Evolutionary conservation across 2,888 invertebrate genomes (phyloP).

Genomic region (Panzeria rudis): DNA sequence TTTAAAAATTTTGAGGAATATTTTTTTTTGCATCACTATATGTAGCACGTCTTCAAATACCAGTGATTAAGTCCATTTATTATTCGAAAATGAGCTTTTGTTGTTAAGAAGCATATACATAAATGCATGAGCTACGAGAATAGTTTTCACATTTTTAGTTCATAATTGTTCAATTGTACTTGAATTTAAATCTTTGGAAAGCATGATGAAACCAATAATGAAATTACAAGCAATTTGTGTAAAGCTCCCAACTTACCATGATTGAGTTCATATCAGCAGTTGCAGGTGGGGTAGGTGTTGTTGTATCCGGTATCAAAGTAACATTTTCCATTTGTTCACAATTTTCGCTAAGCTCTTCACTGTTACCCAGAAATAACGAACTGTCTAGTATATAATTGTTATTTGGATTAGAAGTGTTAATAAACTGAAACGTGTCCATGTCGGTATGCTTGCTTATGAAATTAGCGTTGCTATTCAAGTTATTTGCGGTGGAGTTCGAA

Average conservation of each 20-base stretch:
- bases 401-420: constrained; percentile 31
- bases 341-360: constrained; percentile 50
- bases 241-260: constrained; percentile 21
- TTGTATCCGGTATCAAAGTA: constrained; percentile 73
- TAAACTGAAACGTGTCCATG: constrained; percentile 61
- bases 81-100: too few relatives aligned
- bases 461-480: constrained; percentile 46
- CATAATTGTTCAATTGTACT: too few relatives aligned
- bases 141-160: too few relatives aligned
- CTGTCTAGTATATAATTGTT: constrained; percentile 63
- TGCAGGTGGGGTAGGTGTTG: constrained; percentile 72
- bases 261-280: constrained; percentile 28
- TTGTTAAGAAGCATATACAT: too few relatives aligned
- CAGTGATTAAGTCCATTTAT: too few relatives aligned
- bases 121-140: too few relatives aligned
- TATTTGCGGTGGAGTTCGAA: constrained; percentile 44
- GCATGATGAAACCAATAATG: too few relatives aligned
- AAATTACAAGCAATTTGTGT: too few relatives aligned
- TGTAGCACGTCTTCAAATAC: too few relatives aligned
- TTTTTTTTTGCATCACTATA: too few relatives aligned
- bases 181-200: too few relatives aligned
- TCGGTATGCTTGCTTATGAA: constrained; percentile 59
- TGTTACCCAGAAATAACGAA: constrained; percentile 51
- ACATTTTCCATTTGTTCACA: constrained; percentile 40
- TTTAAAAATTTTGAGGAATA: too few relatives aligned